Base-by-base conservation (phyloP, 1,140 invertebrate species). In the Rhagoletis pomonella region DNA sequence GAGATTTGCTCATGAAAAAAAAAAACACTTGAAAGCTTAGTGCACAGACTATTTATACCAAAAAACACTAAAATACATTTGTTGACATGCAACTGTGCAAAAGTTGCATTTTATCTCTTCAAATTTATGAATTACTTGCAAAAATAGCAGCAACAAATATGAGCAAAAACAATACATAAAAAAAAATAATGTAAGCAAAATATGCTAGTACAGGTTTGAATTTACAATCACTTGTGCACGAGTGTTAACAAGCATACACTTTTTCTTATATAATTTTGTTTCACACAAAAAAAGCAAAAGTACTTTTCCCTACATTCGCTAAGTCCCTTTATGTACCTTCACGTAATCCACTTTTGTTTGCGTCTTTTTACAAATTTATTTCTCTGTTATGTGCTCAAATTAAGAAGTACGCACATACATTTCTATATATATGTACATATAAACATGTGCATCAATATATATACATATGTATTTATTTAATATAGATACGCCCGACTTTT, bases 271-370 rank as follows among this genome's bases (percentile, higher is more conserved):
- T 73, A 73, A 73, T 44, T 73, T 73, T 12, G 39, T 44, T 39
- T 73, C 42, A 44, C 42, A 6, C 17, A 12, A 12, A 50, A 50
- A 47, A 55, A 9, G 47, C 19, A 81, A 58, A 14, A 55, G n/a
- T 19, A 55, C 47, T 29, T 81, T 81, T 55, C 73, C 47, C 19
- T 81, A 14, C n/a, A 81, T 81, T 55, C 29, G 29, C 29, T 29
- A 29, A 29, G 29, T 29, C 29, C 29, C 29, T 29, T n/a, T 2
- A 4, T 55, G 17, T n/a, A 47, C 73, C 7, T 81, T 55, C 73
- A 81, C 47, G 44, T 81, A 81, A 81, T 81, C 3, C 73, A 55
- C 47, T 81, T 81, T 55, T 81, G 44, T 50, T 50, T 81, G 73
- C 44, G 19, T 55, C 10, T 55, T 55, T 14, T 55, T 81, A 55